Evolutionary conservation across 1,140 invertebrate species (phyloP).

Genomic region (Zaprionus kolodkinae): DNA sequence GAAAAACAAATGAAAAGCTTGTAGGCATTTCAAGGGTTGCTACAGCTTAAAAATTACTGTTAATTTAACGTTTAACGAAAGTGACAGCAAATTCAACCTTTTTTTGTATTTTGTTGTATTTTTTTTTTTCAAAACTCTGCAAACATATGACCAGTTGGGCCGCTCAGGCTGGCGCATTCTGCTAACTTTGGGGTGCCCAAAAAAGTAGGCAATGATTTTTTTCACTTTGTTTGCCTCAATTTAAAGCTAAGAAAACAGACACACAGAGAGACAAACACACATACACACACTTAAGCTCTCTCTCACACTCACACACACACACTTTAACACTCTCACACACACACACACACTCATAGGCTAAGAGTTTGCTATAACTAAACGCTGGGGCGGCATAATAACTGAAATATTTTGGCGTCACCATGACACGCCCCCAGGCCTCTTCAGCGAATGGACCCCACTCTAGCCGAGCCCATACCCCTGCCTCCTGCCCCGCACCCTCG

Average conservation of each 20-base stretch:
- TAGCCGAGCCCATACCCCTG: neutral
- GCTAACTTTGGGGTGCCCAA: slow-evolving; percentile 1
- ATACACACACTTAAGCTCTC: neutral
- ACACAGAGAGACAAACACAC: slow-evolving; percentile 9
- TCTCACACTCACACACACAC: slow-evolving; percentile 5
- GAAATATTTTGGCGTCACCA: slow-evolving; percentile 76
- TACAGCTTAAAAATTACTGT: neutral
- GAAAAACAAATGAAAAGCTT: neutral
- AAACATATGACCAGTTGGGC: slow-evolving; percentile 1
- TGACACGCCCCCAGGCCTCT: slow-evolving; percentile 32
- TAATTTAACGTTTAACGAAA: slow-evolving; percentile 5
- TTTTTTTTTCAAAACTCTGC: neutral
- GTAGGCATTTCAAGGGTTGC: neutral
- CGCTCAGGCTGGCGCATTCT: neutral
- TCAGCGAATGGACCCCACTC: neutral
- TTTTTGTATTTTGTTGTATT: neutral
- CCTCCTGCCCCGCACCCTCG: neutral
- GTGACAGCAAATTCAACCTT: neutral
- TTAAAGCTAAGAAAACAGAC: slow-evolving; percentile 31
- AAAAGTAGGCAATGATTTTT: slow-evolving; percentile 38
- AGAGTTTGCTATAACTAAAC: slow-evolving; percentile 10
- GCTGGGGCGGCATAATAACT: slow-evolving; percentile 71
- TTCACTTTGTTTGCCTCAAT: slow-evolving; percentile 26
- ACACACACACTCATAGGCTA: neutral
- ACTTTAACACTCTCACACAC: neutral